A percentile compares a stretch with the other conserved stretches of the same genome.
Conservation (phyloP, 2,888 invertebrate species). For the Netelia inedita region DNA sequence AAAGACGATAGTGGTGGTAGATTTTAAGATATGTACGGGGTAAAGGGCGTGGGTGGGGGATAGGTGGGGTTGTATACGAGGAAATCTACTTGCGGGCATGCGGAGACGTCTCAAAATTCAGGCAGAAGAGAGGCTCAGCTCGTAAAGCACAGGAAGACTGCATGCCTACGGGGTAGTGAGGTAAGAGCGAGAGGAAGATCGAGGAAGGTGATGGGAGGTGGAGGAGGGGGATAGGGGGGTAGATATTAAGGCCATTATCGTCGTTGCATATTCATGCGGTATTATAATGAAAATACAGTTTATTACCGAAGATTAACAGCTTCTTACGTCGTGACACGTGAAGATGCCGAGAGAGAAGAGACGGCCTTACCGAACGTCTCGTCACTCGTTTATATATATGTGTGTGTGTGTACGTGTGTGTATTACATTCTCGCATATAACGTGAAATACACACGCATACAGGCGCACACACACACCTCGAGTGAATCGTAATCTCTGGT, state of each 20-base stretch:
- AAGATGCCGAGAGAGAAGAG: constrained; percentile 73
- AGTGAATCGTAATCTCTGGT: neutral
- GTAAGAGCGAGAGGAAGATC: neutral
- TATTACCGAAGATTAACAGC: constrained; percentile 86
- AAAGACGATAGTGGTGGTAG: too few relatives aligned
- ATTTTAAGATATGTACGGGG: too few relatives aligned
- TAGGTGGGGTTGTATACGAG: constrained; percentile 40
- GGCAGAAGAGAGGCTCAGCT: constrained; percentile 84
- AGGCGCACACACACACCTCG: neutral
- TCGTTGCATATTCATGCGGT: constrained; percentile 85
- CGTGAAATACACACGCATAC: neutral
- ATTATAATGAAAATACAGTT: constrained; percentile 86
- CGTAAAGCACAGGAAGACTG: constrained; percentile 85
- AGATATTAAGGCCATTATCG: constrained; percentile 85
- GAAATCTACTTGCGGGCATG: constrained; percentile 71
- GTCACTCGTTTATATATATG: neutral
- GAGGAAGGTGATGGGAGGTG: neutral
- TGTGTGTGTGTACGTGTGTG: neutral
- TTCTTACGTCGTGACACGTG: constrained; percentile 83
- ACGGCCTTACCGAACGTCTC: constrained; percentile 26
- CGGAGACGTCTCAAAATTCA: constrained; percentile 83
- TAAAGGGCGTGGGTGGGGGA: too few relatives aligned
- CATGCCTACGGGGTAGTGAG: constrained; percentile 75
- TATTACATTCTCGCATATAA: neutral
- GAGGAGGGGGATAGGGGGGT: neutral